phyloP scores from a whole-genome alignment of 2,888 invertebrate genomes.

The Romanomermis culicivorax region DNA sequence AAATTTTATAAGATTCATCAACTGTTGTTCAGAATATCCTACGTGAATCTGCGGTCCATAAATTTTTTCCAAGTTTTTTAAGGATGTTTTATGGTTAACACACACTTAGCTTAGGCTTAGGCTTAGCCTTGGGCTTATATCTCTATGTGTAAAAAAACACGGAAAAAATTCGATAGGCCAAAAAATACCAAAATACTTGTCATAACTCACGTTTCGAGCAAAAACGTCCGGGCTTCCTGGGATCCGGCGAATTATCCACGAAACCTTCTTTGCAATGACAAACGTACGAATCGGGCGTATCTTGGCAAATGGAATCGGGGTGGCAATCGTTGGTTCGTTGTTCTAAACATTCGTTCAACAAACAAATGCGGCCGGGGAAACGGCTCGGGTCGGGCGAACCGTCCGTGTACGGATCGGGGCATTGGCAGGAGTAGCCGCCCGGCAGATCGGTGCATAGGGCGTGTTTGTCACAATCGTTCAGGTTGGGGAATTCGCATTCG shows the following conservation, averaged over 20 bases:
- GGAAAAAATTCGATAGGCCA: too few species aligned
- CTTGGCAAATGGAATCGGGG: slow-evolving; percentile 21
- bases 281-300: slow-evolving; percentile 19
- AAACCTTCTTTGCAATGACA: slow-evolving; percentile 23
- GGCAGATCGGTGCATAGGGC: slow-evolving; percentile 24
- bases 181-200: too few species aligned
- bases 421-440: slow-evolving; percentile 17
- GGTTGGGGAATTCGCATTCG: slow-evolving; percentile 14
- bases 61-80: too few species aligned
- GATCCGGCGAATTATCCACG: slow-evolving; percentile 23
- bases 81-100: too few species aligned
- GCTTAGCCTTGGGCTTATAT: too few species aligned
- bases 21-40: too few species aligned
- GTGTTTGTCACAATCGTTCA: slow-evolving; percentile 25
- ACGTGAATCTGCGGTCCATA: too few species aligned
- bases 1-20: too few species aligned
- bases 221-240: slow-evolving; percentile 19
- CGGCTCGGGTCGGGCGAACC: slow-evolving; percentile 5
- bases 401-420: slow-evolving; percentile 4
- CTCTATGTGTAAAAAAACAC: too few species aligned
- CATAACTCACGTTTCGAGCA: slow-evolving; percentile 13
- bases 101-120: too few species aligned
- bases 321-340: slow-evolving; percentile 22
- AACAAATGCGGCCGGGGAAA: slow-evolving; percentile 5
- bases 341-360: slow-evolving; percentile 20